phyloP scores from a whole-genome alignment of 2,797 vertebrate species.

The Ambastaia sidthimunki region DNA sequence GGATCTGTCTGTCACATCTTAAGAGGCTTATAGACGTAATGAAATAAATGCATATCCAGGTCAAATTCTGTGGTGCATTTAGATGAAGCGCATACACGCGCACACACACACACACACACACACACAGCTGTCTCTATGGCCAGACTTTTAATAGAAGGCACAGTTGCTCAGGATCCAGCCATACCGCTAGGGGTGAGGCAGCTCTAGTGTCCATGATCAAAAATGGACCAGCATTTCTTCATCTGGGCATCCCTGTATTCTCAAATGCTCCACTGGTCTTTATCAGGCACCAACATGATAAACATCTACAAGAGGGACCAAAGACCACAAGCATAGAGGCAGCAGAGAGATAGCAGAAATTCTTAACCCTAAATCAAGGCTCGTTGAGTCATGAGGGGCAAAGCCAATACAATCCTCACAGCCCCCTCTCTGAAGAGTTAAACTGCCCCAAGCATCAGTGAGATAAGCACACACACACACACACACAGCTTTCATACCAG shows the following conservation, averaged over 20 bases:
- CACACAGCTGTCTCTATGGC: slow-evolving; percentile 47
- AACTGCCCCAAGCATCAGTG: neutral
- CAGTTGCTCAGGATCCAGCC: slow-evolving; percentile 54
- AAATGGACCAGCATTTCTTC: slow-evolving; percentile 40
- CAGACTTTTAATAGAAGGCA: slow-evolving; percentile 63
- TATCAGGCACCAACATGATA: slow-evolving; percentile 18
- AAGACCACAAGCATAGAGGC: neutral
- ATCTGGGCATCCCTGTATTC: slow-evolving; percentile 19
- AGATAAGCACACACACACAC: neutral
- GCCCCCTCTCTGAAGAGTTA: neutral
- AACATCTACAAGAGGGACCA: neutral
- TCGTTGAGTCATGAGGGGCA: slow-evolving; percentile 5
- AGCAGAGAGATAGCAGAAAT: neutral
- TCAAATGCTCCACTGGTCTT: slow-evolving; percentile 9
- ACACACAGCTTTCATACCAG: neutral
- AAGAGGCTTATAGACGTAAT: slow-evolving; percentile 6
- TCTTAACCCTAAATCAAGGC: neutral
- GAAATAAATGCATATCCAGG: slow-evolving; percentile 43
- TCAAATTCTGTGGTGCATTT: slow-evolving; percentile 36
- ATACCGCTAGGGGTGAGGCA: slow-evolving; percentile 38
- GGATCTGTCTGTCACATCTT: neutral
- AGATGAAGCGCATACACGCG: slow-evolving; percentile 52
- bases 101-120: too few relatives aligned
- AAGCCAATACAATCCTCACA: neutral
- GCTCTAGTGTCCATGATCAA: slow-evolving; percentile 34